These are phyloP conservation scores for Sycophaga agraensis DNA, from an alignment of 1,140 invertebrate species.

Conservation along the genomic window DNA sequence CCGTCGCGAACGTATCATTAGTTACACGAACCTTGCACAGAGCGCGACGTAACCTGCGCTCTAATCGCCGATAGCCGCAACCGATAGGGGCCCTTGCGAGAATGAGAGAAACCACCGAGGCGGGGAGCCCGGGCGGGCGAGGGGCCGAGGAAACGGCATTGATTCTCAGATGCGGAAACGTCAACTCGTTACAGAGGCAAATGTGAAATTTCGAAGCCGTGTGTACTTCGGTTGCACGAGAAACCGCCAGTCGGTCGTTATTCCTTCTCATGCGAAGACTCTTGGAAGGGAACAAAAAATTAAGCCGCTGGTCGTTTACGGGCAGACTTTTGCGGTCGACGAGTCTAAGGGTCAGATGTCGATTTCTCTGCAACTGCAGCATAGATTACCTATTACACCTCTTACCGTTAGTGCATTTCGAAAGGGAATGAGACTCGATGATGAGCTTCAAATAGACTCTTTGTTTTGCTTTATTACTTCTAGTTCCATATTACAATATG, in stretches of 20 bases:
- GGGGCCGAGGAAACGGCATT: neutral
- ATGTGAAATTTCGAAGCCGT: neutral
- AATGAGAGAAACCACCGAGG: conserved; percentile 2
- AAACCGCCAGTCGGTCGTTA: too few species aligned
- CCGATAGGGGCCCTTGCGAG: conserved; percentile 14
- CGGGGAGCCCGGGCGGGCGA: neutral
- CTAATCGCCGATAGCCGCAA: conserved; percentile 28
- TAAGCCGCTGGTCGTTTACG: too few species aligned
- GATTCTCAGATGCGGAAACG: conserved; percentile 16
- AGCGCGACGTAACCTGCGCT: conserved; percentile 7
- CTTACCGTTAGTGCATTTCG: too few species aligned
- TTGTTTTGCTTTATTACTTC: neutral
- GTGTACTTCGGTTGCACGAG: too few species aligned
- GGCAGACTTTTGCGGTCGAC: too few species aligned
- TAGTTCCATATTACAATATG: neutral
- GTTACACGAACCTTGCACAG: conserved; percentile 29
- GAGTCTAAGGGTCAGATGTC: too few species aligned
- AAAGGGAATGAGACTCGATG: too few species aligned
- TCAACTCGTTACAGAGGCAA: conserved; percentile 10
- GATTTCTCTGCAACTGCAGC: too few species aligned
- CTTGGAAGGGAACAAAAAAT: too few species aligned
- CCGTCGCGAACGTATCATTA: conserved; percentile 27
- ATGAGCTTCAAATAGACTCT: neutral
- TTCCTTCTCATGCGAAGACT: too few species aligned
- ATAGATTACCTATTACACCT: too few species aligned